Percentiles rank a stretch among this genome's conserved stretches.
Evolutionary conservation across 2,113 vertebrate species (phyloP).

Genomic region (Lasiurus cinereus): DNA sequence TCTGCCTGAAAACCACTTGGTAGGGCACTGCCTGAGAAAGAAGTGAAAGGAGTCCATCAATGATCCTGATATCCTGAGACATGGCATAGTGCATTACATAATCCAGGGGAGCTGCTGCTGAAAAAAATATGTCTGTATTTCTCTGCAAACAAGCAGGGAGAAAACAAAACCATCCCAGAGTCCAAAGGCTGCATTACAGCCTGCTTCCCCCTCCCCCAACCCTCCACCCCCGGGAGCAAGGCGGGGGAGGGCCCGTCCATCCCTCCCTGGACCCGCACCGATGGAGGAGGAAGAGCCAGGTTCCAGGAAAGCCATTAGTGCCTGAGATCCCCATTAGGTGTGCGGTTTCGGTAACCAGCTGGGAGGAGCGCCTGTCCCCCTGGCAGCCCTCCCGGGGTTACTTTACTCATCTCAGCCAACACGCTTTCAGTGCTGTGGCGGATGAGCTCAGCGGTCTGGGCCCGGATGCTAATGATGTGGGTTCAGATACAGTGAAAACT

Average conservation of each 20-base stretch:
- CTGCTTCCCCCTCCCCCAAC: not conserved
- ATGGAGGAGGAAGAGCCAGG: not conserved
- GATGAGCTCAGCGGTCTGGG: not conserved
- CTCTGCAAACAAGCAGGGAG: not conserved
- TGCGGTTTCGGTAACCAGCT: not conserved
- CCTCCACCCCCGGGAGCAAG: not conserved
- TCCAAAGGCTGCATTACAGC: not conserved
- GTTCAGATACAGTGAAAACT: not conserved
- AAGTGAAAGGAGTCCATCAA: not conserved
- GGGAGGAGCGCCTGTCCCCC: not conserved
- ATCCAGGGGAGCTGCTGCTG: not conserved
- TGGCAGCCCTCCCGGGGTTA: not conserved
- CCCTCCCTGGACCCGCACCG: not conserved
- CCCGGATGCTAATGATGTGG: not conserved
- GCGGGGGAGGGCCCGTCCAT: not conserved
- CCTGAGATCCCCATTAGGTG: not conserved
- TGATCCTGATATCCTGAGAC: not conserved
- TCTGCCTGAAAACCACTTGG: conserved; percentile 60
- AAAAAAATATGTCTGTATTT: not conserved
- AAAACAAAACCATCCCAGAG: not conserved
- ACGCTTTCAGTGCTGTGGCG: not conserved
- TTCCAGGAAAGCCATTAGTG: not conserved
- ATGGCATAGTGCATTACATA: not conserved
- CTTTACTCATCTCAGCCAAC: not conserved
- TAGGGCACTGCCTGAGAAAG: not conserved